Percentiles rank a stretch among this genome's conserved stretches.
Conservation (phyloP, 2,113 vertebrate genomes). For the Cichladusa arquata region DNA sequence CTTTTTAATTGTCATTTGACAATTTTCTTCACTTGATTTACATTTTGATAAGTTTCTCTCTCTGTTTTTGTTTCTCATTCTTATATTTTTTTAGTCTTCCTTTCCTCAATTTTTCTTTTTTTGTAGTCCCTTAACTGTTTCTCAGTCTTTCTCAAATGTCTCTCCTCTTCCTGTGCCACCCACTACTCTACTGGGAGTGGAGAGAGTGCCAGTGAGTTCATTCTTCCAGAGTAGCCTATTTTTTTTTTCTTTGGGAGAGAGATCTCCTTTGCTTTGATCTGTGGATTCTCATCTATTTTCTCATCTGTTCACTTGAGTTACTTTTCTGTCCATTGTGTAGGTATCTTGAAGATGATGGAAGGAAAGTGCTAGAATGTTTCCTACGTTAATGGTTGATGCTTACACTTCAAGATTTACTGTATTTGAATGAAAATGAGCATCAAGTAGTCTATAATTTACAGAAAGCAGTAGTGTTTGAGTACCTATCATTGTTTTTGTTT, state of each 20-base stretch:
- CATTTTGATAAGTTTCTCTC: neutral
- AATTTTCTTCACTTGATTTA: neutral
- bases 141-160: neutral
- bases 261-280: slow-evolving; percentile 16
- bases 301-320: neutral
- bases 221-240: neutral
- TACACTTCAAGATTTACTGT: neutral
- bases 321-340: neutral
- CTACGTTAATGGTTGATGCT: neutral
- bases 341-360: neutral
- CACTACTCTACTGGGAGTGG: neutral
- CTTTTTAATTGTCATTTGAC: neutral
- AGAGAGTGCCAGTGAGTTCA: neutral
- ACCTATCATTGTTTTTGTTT: neutral
- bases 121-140: neutral
- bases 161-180: neutral
- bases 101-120: neutral
- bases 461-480: neutral
- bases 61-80: neutral
- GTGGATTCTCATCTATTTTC: slow-evolving; percentile 7
- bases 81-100: neutral
- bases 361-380: neutral
- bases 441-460: neutral
- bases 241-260: neutral
- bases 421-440: neutral